Evolutionary conservation across 2,888 invertebrate species (phyloP).

Genomic region (Leptinotarsa tumamoca): DNA sequence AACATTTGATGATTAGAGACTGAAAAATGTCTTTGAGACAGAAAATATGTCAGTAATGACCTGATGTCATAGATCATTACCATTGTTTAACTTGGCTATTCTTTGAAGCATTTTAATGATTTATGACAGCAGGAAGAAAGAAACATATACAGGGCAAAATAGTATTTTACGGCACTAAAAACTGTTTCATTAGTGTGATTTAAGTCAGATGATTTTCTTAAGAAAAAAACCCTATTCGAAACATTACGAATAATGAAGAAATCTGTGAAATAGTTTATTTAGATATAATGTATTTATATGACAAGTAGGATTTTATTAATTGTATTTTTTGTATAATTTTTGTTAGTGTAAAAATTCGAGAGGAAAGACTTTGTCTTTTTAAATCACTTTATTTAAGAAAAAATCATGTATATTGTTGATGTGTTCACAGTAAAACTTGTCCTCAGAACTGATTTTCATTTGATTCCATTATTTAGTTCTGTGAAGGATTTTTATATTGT

Average conservation of each 20-base stretch:
- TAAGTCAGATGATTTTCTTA: slow-evolving; percentile 30
- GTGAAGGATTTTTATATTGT: neutral
- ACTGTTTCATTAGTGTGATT: slow-evolving; percentile 41
- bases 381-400: slow-evolving; percentile 44
- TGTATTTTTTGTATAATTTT: slow-evolving; percentile 47
- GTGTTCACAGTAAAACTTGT: slow-evolving; percentile 49
- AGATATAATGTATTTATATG: slow-evolving; percentile 50
- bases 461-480: neutral
- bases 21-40: slow-evolving; percentile 36
- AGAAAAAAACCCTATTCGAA: slow-evolving; percentile 31
- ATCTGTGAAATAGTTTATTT: slow-evolving; percentile 59
- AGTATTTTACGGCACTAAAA: slow-evolving; percentile 55
- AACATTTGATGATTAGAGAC: slow-evolving; percentile 65
- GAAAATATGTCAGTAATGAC: slow-evolving; percentile 21
- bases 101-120: slow-evolving; percentile 34
- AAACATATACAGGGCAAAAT: slow-evolving; percentile 58
- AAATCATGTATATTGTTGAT: slow-evolving; percentile 50
- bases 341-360: slow-evolving; percentile 47
- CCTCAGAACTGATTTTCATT: slow-evolving; percentile 7
- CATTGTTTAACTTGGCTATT: slow-evolving; percentile 16
- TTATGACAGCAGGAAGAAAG: slow-evolving; percentile 33
- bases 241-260: slow-evolving; percentile 41
- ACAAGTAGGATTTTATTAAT: slow-evolving; percentile 46
- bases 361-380: slow-evolving; percentile 45
- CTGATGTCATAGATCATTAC: slow-evolving; percentile 30